Evolutionary conservation across 2,888 invertebrate species (phyloP), one percentile per base, ranked within the genome.

Genomic region (Petrolisthes manimaculis): DNA sequence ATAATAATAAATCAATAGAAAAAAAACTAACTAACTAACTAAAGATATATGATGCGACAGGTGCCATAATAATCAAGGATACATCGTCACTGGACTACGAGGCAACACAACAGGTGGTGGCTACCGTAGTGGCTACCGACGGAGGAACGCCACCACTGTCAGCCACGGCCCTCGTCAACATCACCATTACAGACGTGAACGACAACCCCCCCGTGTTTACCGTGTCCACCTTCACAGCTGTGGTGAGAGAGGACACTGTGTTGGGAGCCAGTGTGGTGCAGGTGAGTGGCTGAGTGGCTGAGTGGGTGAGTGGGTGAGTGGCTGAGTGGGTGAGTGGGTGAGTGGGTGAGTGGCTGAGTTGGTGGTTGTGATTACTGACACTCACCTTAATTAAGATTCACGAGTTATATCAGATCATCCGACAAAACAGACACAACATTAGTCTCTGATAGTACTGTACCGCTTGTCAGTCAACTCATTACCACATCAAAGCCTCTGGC

Each of bases 61-160:
- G 67, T 61, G 18, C 18, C 2, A 61, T 61, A 18, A 71, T 96
- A 90, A 95, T 99, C 93, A 96, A 96, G 92, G 96, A 97, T 91
- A 96, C 96, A 91, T 96, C 96, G 92, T 95, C 96, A 92, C 94
- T 99, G 93, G 98, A 98, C 94, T 97, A 95, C 94, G 98, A 98
- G 93, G 93, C 94, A 91, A 95, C 95, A 92, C 95, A 95, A 91
- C 94, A 94, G 92, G 97, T 97, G 93, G 95, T 96, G 92, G 94
- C 98, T 91, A 95, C 96, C 78, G 95, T 98, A 14, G 61, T 86
- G 80, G 92, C 92, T 8, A 91, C 91, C 5, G 92, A 92, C 81
- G 91, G 91, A 67, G 92, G 91, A 71, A 89, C 89, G 8, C 91
- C 90, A 5, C 90, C 91, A 1, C 82, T 90, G 37, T 86, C 91